Percentiles rank a stretch among this genome's conserved stretches.
Evolutionary conservation across 1,140 invertebrate species (phyloP).

Genomic region (Oscheius sp.): DNA sequence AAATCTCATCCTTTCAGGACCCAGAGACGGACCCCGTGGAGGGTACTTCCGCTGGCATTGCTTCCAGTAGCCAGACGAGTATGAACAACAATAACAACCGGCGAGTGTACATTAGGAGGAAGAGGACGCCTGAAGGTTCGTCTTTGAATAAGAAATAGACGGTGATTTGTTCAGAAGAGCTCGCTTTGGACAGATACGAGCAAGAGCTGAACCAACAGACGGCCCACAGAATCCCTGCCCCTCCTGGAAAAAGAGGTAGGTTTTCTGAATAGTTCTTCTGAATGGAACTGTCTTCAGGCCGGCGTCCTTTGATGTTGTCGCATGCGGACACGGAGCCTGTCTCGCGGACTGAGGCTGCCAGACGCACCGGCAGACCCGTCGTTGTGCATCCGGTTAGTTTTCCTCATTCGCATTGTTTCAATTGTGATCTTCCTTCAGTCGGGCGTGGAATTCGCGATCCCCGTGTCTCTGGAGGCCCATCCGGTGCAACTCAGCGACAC

Average conservation of each 20-base stretch:
- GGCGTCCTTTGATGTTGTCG: neutral
- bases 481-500: neutral
- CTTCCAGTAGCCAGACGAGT: no score
- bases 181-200: neutral
- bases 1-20: no score
- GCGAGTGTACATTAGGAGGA: neutral
- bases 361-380: neutral
- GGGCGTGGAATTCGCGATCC: conserved; percentile 3
- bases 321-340: neutral
- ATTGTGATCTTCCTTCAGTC: neutral
- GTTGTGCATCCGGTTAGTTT: neutral
- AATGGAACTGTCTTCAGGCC: neutral
- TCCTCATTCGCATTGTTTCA: neutral
- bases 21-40: no score
- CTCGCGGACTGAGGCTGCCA: neutral
- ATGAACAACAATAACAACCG: no score
- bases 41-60: no score
- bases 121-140: neutral
- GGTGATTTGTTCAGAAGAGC: no score
- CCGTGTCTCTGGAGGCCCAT: neutral
- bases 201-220: neutral
- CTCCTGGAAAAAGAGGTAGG: neutral
- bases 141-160: no score
- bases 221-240: neutral
- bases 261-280: neutral